Evolutionary conservation across 2,888 invertebrate genomes (phyloP), one percentile per base, ranked within the genome.

Genomic region (Chesias legatella): DNA sequence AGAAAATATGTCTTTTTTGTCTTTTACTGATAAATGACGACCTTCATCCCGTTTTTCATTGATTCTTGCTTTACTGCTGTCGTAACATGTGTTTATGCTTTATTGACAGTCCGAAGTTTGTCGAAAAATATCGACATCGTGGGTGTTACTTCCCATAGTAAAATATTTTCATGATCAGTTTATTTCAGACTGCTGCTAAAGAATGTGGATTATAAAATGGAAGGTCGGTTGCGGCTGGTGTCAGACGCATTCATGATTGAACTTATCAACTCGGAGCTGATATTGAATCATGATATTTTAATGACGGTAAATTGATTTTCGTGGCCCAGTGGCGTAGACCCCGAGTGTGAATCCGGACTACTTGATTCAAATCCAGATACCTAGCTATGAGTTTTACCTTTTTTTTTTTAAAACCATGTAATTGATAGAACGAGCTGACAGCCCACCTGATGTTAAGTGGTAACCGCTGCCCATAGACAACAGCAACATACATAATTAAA

Each of bases 161-260:
- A 34, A 39, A 22, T 11, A 25, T 39, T 26, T 5, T 39, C n/a
- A 40, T 25, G 24, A 24, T 17, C 22, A 23, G 17, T 13, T 10
- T 38, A 21, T 61, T 58, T 10, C 62, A 84, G 85, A 44, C 51
- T 85, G 33, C 58, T 79, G 1, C 44, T 85, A 9, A 73, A 67
- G 53, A 53, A 75, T 24, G 82, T 75, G 1, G 26, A 48, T 20
- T 84, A 76, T 51, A 60, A 51, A 9, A 53, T 81, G 49, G 73
- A 81, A 45, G 84, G 77, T 6, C 68, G 78, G 1, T 70, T 79
- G 27, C 67, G 80, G 7, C 38, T 83, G 33, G 44, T 76, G 23
- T 55, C 65, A n/a, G 58, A 73, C 25, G 63, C 61, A 33, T 60
- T 79, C 0, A 56, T 58, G 1, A 58, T 84, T 7, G 80, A 79